Conservation (phyloP, 2,797 vertebrate species). For the Hyperoplus lanceolatus region DNA sequence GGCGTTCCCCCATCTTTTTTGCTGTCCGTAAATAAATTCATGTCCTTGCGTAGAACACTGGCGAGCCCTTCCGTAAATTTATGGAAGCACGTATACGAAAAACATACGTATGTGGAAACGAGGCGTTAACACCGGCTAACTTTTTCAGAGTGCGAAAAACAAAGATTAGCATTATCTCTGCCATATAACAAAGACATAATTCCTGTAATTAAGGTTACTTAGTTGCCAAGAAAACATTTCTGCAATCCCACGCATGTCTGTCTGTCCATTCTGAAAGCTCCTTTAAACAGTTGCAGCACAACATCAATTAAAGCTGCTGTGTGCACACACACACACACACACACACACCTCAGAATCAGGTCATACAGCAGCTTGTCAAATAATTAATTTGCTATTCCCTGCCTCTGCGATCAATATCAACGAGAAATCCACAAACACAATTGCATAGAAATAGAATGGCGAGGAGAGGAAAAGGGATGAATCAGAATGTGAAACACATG, state of each 20-base stretch:
- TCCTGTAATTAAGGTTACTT: slow-evolving; percentile 17
- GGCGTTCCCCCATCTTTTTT: too few relatives aligned
- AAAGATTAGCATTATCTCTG: neutral
- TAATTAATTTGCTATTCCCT: neutral
- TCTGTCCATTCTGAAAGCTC: slow-evolving; percentile 1
- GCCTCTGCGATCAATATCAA: slow-evolving; percentile 22
- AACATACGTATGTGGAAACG: too few relatives aligned
- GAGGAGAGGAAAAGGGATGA: slow-evolving; percentile 1
- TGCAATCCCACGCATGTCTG: neutral
- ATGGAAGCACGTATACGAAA: too few relatives aligned
- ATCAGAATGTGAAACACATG: slow-evolving; percentile 10
- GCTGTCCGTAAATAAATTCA: too few relatives aligned
- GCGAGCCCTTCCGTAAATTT: too few relatives aligned
- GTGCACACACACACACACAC: slow-evolving; percentile 13
- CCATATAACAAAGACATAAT: slow-evolving; percentile 1
- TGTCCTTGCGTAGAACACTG: too few relatives aligned
- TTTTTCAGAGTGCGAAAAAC: neutral
- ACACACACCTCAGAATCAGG: slow-evolving; percentile 13
- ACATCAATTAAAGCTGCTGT: too few relatives aligned
- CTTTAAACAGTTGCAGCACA: slow-evolving; percentile 12
- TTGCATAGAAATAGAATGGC: neutral
- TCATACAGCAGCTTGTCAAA: slow-evolving; percentile 13
- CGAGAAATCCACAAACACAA: slow-evolving; percentile 13
- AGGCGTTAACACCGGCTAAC: too few relatives aligned
- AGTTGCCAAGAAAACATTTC: neutral